Evolutionary conservation across 2,113 vertebrate species (phyloP).

Genomic region (Carassius carassius): DNA sequence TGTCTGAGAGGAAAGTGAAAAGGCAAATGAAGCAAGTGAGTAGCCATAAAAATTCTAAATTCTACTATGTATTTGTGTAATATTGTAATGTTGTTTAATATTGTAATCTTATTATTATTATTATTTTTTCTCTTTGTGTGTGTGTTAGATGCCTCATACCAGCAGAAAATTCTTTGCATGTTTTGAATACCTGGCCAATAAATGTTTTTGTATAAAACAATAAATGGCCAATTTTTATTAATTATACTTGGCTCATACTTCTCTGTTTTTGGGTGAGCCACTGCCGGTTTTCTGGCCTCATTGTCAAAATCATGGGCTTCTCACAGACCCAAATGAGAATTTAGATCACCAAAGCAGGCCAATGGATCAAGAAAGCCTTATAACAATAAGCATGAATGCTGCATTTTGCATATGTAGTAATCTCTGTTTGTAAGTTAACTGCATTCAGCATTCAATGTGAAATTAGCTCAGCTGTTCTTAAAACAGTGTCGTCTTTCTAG

Average conservation of each 20-base stretch:
- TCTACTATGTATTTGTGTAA: too few species aligned
- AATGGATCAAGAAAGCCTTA: conserved; percentile 41
- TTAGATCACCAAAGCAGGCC: conserved; percentile 34
- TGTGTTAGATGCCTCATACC: too few species aligned
- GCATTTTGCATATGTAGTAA: background rate
- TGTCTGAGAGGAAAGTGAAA: conserved; percentile 60
- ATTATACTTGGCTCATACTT: conserved; percentile 61
- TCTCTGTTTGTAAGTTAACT: background rate
- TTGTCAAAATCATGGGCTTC: conserved; percentile 52
- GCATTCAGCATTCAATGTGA: background rate
- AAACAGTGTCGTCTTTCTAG: too few species aligned
- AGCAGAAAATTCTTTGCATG: too few species aligned
- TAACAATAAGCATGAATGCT: background rate
- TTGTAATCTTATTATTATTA: too few species aligned
- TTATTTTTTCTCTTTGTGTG: too few species aligned
- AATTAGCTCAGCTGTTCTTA: too few species aligned
- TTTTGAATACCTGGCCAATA: too few species aligned
- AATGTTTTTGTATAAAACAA: conserved; percentile 46
- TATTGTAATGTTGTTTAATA: too few species aligned
- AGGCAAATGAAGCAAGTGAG: conserved; percentile 14
- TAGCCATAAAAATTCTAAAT: too few species aligned
- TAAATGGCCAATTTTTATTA: too few species aligned
- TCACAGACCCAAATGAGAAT: conserved; percentile 45
- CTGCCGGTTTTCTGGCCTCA: conserved; percentile 46
- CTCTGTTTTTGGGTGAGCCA: conserved; percentile 53